Evolutionary conservation across 2,113 vertebrate genomes (phyloP), one percentile per base, ranked within the genome.

Genomic region (Centropristis striata): DNA sequence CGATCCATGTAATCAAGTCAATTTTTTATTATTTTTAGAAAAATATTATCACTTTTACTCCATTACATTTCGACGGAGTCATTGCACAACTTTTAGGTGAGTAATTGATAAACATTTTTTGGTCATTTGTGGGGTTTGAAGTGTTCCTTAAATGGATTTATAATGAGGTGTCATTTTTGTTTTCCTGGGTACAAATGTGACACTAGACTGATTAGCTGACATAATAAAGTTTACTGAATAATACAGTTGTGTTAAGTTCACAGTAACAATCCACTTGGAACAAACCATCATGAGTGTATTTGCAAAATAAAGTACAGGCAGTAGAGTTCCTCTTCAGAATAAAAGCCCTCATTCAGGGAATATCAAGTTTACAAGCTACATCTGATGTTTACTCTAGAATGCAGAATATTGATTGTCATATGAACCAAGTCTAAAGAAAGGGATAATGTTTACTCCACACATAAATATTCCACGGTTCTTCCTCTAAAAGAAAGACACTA

Each of bases 241-340:
- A 78, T 79, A 81, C 81, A 83, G 25, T 63, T 59, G 70, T 78
- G 27, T 78, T 75, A 14, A 44, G 28, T 87, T 90, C 81, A 90
- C 80, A 84, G 73, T 81, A 71, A 87, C 66, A 89, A 77, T 72
- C 55, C 68, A 86, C 46, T 71, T 78, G 55, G 14, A 86, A 70
- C 64, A 85, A 75, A 72, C 21, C 74, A 55, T 81, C 51, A 72
- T 53, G 58, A n/a, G 68, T 87, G 32, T 63, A n/a, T 57, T 88
- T 84, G 57, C 59, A 88, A 86, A 88, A 81, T 78, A 75, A 81
- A 79, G 21, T 63, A 70, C 28, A 84, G 51, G 15, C 71, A 57
- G 27, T 64, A 15, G 18, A 53, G 46, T 75, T 20, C 53, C 66
- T 80, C 72, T 71, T 77, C 55, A 66, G 21, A 66, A 66, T 57